Conservation (phyloP, 2,113 vertebrate genomes). For the Dendrocopos noguchii region DNA sequence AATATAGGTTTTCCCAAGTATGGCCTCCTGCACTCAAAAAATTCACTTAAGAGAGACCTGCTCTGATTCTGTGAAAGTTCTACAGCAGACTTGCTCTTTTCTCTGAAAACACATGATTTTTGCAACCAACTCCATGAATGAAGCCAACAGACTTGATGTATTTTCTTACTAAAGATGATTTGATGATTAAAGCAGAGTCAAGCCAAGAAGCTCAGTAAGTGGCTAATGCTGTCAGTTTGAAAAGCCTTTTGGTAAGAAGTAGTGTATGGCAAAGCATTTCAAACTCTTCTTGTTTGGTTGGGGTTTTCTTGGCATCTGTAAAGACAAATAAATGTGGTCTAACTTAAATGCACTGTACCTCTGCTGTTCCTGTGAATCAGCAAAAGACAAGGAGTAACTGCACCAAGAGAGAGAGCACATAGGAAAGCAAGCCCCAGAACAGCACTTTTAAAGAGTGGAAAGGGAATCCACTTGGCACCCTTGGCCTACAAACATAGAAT, state of each 20-base stretch:
- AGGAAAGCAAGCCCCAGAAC: not conserved
- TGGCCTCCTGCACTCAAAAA: not conserved
- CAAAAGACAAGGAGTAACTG: not conserved
- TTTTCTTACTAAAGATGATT: not conserved
- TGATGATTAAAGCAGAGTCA: not conserved
- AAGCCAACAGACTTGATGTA: not conserved
- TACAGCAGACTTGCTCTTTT: not conserved
- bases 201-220: not conserved
- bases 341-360: not conserved
- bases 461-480: not conserved
- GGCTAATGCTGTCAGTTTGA: not conserved
- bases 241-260: not conserved
- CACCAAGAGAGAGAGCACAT: not conserved
- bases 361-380: not conserved
- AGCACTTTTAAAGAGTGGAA: not conserved
- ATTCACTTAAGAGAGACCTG: not conserved
- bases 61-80: not conserved
- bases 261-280: not conserved
- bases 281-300: not conserved
- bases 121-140: not conserved
- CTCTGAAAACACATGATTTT: not conserved
- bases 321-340: not conserved
- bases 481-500: not conserved
- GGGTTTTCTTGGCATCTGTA: not conserved
- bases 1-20: not conserved